Evolutionary conservation across 2,888 invertebrate genomes (phyloP).

Genomic region (Pherbina coryleti): DNA sequence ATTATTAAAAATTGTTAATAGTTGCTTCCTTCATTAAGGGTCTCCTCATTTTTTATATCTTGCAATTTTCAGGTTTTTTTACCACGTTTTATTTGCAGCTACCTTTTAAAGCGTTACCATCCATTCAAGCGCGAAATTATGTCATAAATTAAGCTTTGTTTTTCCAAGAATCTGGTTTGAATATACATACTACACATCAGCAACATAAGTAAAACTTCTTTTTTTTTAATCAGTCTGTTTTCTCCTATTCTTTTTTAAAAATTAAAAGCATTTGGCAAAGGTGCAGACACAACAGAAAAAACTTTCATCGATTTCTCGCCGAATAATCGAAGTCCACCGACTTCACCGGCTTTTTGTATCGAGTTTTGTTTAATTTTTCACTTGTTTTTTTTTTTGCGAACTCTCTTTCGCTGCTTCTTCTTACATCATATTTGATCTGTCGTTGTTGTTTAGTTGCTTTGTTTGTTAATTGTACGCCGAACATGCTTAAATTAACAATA

Average conservation of each 20-base stretch:
- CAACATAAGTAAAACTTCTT: background rate
- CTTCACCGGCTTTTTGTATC: constrained; percentile 58
- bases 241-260: background rate
- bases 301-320: constrained; percentile 23
- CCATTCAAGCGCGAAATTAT: constrained; percentile 17
- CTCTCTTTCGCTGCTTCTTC: background rate
- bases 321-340: constrained; percentile 42
- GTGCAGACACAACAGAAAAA: constrained; percentile 3
- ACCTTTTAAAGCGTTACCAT: background rate
- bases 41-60: background rate
- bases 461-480: constrained; percentile 36
- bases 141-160: constrained; percentile 21
- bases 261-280: constrained; percentile 6
- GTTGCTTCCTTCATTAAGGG: background rate
- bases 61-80: background rate
- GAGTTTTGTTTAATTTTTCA: constrained; percentile 43
- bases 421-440: constrained; percentile 14
- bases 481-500: constrained; percentile 29
- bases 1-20: background rate
- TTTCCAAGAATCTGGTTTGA: constrained; percentile 13
- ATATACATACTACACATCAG: too few species aligned
- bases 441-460: constrained; percentile 26
- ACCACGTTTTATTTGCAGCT: background rate
- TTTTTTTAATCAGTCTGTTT: background rate
- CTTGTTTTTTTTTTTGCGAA: constrained; percentile 43